Evolutionary conservation across 2,888 invertebrate species (phyloP).

Genomic region (Tiphia femorata): DNA sequence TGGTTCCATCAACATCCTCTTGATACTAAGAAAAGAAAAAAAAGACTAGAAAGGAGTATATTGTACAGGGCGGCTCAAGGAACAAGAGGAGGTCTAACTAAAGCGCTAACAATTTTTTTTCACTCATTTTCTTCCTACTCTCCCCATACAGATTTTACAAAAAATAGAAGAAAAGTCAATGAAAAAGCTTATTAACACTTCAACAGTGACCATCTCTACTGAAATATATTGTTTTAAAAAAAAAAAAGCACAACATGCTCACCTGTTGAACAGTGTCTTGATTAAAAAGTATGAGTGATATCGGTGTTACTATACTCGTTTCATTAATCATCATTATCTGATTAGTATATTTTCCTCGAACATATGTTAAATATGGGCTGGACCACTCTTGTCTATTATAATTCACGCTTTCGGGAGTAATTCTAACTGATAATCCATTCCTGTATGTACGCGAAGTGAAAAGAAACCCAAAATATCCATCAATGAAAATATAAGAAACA

Average conservation of each 20-base stretch:
- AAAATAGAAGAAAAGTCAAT: neutral
- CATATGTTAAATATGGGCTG: constrained; percentile 72
- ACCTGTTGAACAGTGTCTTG: no score
- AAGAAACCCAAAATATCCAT: no score
- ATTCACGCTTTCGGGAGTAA: constrained; percentile 78
- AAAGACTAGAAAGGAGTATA: no score
- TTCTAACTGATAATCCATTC: constrained; percentile 72
- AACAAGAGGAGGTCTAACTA: no score
- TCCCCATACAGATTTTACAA: neutral
- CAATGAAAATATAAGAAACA: no score
- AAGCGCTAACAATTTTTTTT: no score
- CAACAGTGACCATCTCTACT: constrained; percentile 38
- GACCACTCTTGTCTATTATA: constrained; percentile 69
- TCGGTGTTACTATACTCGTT: constrained; percentile 73
- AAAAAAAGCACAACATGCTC: no score
- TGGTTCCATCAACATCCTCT: neutral
- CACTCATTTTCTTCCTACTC: neutral
- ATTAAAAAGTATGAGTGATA: constrained; percentile 73
- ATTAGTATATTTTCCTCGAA: constrained; percentile 72
- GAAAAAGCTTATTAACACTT: neutral
- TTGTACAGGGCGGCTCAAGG: no score
- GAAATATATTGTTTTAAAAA: no score
- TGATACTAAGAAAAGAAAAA: neutral
- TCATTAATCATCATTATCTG: constrained; percentile 74
- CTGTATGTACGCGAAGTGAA: no score